phyloP scores from a whole-genome alignment of 2,113 vertebrate genomes.

The Eurypyga helias region DNA sequence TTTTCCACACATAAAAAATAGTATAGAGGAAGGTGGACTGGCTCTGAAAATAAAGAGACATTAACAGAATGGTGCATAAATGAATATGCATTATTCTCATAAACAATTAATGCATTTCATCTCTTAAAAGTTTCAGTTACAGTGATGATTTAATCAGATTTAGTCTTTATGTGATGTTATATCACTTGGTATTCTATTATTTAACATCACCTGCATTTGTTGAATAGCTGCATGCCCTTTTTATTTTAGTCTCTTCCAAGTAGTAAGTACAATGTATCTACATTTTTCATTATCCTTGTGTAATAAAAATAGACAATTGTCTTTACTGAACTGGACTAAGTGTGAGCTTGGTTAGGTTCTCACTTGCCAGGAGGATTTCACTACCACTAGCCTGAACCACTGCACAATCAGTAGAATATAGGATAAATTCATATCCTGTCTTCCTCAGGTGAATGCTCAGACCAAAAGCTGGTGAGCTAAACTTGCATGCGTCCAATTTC shows the following conservation, averaged over 20 bases:
- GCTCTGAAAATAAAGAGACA: neutral
- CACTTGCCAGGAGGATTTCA: neutral
- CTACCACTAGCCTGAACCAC: neutral
- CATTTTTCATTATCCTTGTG: neutral
- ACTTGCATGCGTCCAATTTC: neutral
- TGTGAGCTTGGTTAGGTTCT: neutral
- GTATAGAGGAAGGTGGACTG: neutral
- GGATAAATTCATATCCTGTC: neutral
- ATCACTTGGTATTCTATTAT: neutral
- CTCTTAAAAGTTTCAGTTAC: neutral
- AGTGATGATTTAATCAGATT: neutral
- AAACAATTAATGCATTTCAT: neutral
- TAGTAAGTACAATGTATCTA: neutral
- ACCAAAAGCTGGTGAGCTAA: neutral
- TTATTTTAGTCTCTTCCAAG: neutral
- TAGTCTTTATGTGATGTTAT: neutral
- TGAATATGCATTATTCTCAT: neutral
- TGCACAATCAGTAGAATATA: neutral
- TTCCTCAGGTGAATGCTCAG: neutral
- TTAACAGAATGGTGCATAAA: neutral
- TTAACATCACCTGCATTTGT: neutral
- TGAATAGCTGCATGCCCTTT: neutral
- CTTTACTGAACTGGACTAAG: neutral
- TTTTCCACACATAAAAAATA: neutral
- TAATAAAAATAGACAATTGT: neutral